Base-by-base conservation (phyloP, 2,113 vertebrate species). In the Protomyctophum bolini region DNA sequence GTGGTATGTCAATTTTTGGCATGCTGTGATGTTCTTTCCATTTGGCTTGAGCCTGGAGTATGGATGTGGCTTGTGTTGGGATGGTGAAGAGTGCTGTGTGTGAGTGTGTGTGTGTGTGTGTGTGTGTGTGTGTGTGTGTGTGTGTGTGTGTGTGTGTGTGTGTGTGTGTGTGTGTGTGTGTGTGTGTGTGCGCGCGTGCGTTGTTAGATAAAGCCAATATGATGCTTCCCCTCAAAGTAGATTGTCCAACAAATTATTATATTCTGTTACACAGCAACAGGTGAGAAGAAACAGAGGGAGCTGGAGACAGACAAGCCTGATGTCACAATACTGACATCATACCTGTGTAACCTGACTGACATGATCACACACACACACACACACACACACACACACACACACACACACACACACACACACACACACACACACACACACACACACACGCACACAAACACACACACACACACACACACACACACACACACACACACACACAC, bases 1-100 rank as follows among this genome's bases (percentile, higher is more conserved):
- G 66, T 70, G 75, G 60, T 75, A 67, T 85, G 81, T 85, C 50
- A 55, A 4, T 60, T 61, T 69, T 60, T 84, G 75, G 79, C 72
- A 60, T 1, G 6, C 29, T 63, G 58, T 52, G 28, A 1, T 56
- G 74, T 62, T 76, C 46, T 81, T 72, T 76, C 60, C 70, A 10
- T 70, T 72, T 75, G 69, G 14, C 60, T 55, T 1, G 1, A 48
- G 15, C 58, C 63, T 45, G 69, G 11, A 57, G 8, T 64, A 72
- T 70, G 51, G 45, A 50, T 74, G 50, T 65, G 66, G 56, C 71
- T 70, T 73, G 71, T 73, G 70, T 77, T 63, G 9, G 6, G 65
- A 28, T 60, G 57, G 58, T 52, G 59, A 12, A 47, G 61, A 47
- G 50, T 21, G 47, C 33, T 52, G 12, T 65, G 2, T 48, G 60